phyloP scores from a whole-genome alignment of 2,113 vertebrate species.

The Nothocercus julius region DNA sequence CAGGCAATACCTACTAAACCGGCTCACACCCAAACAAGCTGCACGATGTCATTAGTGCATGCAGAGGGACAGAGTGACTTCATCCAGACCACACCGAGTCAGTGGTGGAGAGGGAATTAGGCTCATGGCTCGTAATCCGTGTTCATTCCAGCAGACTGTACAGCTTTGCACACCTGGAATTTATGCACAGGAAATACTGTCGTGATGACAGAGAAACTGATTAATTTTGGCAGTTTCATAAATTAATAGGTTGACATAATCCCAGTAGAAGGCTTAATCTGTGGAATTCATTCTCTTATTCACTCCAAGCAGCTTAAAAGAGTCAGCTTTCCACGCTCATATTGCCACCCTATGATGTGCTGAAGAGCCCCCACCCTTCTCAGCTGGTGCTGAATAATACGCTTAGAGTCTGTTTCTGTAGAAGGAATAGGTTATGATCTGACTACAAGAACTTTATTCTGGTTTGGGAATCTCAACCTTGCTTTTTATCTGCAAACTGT shows the following conservation, averaged over 20 bases:
- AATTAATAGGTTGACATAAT: not conserved
- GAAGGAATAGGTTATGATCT: not conserved
- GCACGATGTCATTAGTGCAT: not conserved
- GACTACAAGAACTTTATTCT: not conserved
- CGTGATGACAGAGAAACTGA: not conserved
- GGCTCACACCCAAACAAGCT: slow-evolving; percentile 50
- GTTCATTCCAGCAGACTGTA: not conserved
- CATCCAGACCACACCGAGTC: slow-evolving; percentile 42
- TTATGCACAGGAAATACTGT: not conserved
- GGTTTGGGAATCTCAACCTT: not conserved
- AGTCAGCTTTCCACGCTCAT: not conserved
- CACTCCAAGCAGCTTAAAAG: not conserved
- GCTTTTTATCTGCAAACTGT: not conserved
- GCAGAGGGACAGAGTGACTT: not conserved
- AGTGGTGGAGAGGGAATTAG: not conserved
- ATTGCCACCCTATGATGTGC: not conserved
- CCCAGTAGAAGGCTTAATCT: not conserved
- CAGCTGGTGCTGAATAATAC: not conserved
- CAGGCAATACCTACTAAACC: slow-evolving; percentile 46
- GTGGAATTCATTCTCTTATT: not conserved
- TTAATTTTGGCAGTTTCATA: not conserved
- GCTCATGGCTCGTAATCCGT: not conserved
- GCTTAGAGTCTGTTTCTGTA: not conserved
- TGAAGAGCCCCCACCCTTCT: not conserved
- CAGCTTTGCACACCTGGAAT: not conserved